phyloP scores from a whole-genome alignment of 2,113 vertebrate species.

The Ammodytes dubius region DNA sequence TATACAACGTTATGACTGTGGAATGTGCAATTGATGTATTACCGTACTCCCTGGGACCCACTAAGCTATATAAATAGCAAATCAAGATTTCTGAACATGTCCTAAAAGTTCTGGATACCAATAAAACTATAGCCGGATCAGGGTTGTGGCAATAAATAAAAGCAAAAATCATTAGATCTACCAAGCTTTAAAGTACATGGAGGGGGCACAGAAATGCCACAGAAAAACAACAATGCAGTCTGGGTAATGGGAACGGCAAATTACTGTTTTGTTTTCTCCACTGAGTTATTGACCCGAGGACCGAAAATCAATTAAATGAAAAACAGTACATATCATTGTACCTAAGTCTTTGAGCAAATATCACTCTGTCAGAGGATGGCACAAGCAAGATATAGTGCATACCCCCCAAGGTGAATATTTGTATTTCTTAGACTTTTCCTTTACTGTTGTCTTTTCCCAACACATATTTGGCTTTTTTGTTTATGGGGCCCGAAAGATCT shows the following conservation, averaged over 20 bases:
- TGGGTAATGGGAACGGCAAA: conserved; percentile 54
- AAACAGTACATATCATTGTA: conserved; percentile 53
- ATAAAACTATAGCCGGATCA: conserved; percentile 27
- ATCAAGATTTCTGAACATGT: neutral
- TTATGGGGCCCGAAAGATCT: conserved; percentile 74
- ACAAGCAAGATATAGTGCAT: conserved; percentile 53
- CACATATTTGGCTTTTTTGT: conserved; percentile 71
- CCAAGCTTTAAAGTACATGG: conserved; percentile 11
- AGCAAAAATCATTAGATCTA: conserved; percentile 37
- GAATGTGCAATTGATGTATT: conserved; percentile 12
- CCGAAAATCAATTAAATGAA: conserved; percentile 67
- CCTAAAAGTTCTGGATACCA: neutral
- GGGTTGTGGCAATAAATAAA: conserved; percentile 14
- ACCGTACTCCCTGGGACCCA: neutral
- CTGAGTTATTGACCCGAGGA: conserved; percentile 59
- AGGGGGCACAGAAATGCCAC: conserved; percentile 22
- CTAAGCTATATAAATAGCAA: conserved; percentile 17
- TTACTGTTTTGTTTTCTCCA: conserved; percentile 55
- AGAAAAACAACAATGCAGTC: conserved; percentile 33
- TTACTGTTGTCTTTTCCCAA: conserved; percentile 69
- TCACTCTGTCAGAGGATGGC: conserved; percentile 57
- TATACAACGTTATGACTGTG: conserved; percentile 11
- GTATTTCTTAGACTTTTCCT: conserved; percentile 71
- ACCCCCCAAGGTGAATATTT: conserved; percentile 76
- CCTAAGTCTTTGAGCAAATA: conserved; percentile 61